A percentile compares a stretch with the other conserved stretches of the same genome.
Conservation (phyloP, 1,140 invertebrate species). For the Drosophila sucinea region DNA sequence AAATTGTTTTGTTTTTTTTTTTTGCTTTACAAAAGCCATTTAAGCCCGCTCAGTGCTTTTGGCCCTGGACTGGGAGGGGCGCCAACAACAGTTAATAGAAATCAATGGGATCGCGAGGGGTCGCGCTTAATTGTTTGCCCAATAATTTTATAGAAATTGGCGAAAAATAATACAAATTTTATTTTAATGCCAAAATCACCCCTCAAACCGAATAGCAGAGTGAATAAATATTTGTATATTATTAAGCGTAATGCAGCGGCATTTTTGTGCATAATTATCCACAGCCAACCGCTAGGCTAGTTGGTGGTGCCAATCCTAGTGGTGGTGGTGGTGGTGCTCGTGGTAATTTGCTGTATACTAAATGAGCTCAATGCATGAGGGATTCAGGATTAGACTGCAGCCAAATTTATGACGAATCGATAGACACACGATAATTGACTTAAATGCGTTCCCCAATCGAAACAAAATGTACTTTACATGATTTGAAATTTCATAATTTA, state of each 20-base stretch:
- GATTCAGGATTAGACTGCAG: neutral
- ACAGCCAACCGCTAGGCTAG: neutral
- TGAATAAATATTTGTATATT: conserved; percentile 17
- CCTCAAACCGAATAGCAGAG: neutral
- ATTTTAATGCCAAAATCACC: conserved; percentile 47
- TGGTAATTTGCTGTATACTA: neutral
- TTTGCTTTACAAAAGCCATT: conserved; percentile 17
- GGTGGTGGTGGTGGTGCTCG: neutral
- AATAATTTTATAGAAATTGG: conserved; percentile 45
- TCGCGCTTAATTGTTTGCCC: conserved; percentile 48
- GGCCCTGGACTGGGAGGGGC: neutral
- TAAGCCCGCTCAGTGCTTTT: conserved; percentile 35
- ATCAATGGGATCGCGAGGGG: conserved; percentile 28
- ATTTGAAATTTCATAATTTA: too few species aligned
- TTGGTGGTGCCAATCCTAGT: neutral
- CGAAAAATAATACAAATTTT: conserved; percentile 39
- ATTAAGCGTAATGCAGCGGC: conserved; percentile 7
- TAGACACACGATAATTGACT: neutral
- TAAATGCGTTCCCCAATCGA: neutral
- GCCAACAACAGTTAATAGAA: conserved; percentile 48
- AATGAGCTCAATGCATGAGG: neutral
- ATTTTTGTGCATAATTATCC: conserved; percentile 17
- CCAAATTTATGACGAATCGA: neutral
- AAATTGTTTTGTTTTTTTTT: conserved; percentile 37
- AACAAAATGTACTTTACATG: too few species aligned